Conservation (phyloP, 2,888 invertebrate genomes). For the Pimpla rufipes region DNA sequence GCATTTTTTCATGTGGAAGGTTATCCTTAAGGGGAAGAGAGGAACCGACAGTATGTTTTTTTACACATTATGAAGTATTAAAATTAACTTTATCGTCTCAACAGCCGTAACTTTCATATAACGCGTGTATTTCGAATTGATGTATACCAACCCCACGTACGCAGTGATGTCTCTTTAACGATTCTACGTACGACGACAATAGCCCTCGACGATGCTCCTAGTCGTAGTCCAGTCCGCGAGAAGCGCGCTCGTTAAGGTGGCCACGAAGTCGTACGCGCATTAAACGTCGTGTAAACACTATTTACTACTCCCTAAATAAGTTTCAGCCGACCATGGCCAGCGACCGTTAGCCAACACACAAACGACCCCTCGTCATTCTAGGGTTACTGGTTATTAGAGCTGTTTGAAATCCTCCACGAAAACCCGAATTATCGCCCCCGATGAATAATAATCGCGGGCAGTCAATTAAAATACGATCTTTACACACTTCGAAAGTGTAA, state of each 20-base stretch:
- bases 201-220: constrained; percentile 63
- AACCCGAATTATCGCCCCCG: constrained; percentile 58
- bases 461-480: constrained; percentile 67
- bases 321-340: constrained; percentile 69
- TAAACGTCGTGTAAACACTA: constrained; percentile 80
- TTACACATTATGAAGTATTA: background rate
- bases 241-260: constrained; percentile 75
- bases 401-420: constrained; percentile 32
- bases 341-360: constrained; percentile 10
- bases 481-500: constrained; percentile 15
- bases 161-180: constrained; percentile 71
- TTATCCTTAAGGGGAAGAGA: too few species aligned
- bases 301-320: constrained; percentile 79
- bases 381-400: constrained; percentile 48
- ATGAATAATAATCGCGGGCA: constrained; percentile 62
- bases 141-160: background rate
- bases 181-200: constrained; percentile 63
- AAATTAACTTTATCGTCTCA: background rate
- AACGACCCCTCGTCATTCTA: constrained; percentile 29
- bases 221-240: constrained; percentile 37
- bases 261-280: constrained; percentile 76
- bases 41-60: background rate
- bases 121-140: background rate
- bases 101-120: background rate
- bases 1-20: too few species aligned